Base-by-base conservation (phyloP, 1,140 invertebrate genomes). In the Trichoplusia ni region DNA sequence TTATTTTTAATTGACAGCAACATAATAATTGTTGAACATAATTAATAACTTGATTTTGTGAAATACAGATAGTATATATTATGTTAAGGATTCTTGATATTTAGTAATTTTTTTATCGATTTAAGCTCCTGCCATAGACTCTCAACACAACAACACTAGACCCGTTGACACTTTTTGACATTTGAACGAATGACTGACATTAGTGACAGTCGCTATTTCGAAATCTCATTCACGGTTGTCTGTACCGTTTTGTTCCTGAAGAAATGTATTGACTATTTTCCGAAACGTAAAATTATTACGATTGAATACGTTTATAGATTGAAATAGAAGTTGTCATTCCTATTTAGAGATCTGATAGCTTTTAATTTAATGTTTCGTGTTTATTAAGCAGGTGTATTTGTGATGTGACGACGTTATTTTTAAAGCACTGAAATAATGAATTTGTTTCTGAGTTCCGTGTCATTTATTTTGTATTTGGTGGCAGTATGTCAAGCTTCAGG, bases 401-500 rank as follows among this genome's bases (percentile, higher is more conserved):
- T 71, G n/a, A 78, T 77, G 75, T 83, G 76, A 77, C 75, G 79
- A 74, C 71, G 66, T 71, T 72, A 59, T 65, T 64, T 56, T 64
- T 81, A 72, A 58, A 76, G 61, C 9, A 44, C 7, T 25, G 51
- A 62, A 75, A 77, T 42, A 23, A 85, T 84, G 79, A 76, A 74
- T 70, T 51, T 67, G 14, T 25, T 73, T 5, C 46, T 81, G 60
- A 35, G 49, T 64, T 75, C 56, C 42, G 33, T 60, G 38, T 73
- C 62, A 68, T 66, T 82, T 31, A 60, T 79, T 54, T 65, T 78
- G 14, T 82, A 75, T 74, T 78, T 78, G 27, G 33, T 81, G 54
- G 61, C 53, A 75, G 56, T 73, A 79, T 87, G 85, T 76, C 68
- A 69, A 38, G 93, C 90, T 56, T 94, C 94, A 46, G 91, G 94